A percentile compares a stretch with the other conserved stretches of the same genome.
These are phyloP conservation scores for Crepidodera aurea DNA, from an alignment of 2,888 invertebrate genomes.

Conservation along the genomic window DNA sequence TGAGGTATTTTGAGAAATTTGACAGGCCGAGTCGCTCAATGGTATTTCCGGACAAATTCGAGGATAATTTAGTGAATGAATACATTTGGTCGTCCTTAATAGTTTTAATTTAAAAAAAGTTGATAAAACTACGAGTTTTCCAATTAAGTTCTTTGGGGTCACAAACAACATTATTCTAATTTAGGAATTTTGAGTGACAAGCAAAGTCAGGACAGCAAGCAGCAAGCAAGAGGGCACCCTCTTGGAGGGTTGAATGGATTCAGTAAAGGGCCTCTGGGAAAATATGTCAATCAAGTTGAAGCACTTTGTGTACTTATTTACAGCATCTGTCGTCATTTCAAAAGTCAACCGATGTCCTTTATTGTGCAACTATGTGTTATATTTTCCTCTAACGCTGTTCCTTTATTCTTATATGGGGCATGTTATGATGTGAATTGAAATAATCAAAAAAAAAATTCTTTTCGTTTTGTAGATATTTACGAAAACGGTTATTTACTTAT, in stretches of 20 bases:
- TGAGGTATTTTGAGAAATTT: too few relatives aligned
- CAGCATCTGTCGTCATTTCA: conserved; percentile 56
- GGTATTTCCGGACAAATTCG: too few relatives aligned
- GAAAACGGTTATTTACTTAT: too few relatives aligned
- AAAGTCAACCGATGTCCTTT: conserved; percentile 52
- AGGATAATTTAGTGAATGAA: too few relatives aligned
- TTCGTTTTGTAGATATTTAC: too few relatives aligned
- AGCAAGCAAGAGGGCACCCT: conserved; percentile 41
- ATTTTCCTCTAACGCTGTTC: conserved; percentile 47
- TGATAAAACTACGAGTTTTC: too few relatives aligned
- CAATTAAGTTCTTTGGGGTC: background rate
- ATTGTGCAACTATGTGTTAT: conserved; percentile 53
- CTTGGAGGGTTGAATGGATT: conserved; percentile 45
- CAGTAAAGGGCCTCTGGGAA: conserved; percentile 55
- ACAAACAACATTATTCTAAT: background rate
- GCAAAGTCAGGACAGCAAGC: conserved; percentile 15
- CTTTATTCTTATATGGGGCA: conserved; percentile 34
- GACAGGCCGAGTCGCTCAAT: too few relatives aligned
- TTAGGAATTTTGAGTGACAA: conserved; percentile 21
- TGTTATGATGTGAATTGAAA: conserved; percentile 47
- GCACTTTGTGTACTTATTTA: conserved; percentile 54
- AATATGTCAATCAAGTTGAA: conserved; percentile 58
- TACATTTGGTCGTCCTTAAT: too few relatives aligned
- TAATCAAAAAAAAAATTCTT: too few relatives aligned
- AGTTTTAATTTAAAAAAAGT: too few relatives aligned